Percentiles rank a stretch among this genome's conserved stretches.
These are phyloP conservation scores for Saccostrea cuccullata DNA, from an alignment of 1,140 invertebrate species.

Conservation along the genomic window DNA sequence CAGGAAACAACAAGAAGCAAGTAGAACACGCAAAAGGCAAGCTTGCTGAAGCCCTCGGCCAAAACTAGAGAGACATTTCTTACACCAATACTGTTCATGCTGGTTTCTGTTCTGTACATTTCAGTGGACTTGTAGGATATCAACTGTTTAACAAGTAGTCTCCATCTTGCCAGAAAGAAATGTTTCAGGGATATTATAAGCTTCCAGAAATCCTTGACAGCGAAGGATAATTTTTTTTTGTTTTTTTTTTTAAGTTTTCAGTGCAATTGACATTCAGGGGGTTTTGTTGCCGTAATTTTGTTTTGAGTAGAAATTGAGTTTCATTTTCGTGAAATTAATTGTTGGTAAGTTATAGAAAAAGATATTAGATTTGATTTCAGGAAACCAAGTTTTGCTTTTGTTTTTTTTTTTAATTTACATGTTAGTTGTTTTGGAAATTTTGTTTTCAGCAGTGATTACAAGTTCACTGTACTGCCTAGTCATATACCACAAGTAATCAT, in stretches of 20 bases:
- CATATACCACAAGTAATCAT: background rate
- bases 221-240: background rate
- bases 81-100: background rate
- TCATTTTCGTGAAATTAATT: background rate
- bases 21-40: background rate
- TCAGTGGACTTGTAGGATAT: constrained; percentile 5
- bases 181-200: background rate
- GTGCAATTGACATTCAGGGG: background rate
- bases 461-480: constrained; percentile 28
- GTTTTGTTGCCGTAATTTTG: background rate
- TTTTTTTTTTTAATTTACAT: background rate
- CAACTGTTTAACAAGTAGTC: constrained; percentile 10
- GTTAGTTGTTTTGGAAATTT: no score
- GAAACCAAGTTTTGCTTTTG: background rate
- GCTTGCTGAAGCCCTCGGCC: background rate
- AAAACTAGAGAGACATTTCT: background rate
- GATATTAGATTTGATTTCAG: background rate
- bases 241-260: background rate
- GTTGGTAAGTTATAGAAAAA: background rate
- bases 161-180: background rate
- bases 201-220: background rate
- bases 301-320: constrained; percentile 5
- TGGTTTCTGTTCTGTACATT: constrained; percentile 7
- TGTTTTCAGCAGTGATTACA: background rate
- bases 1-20: constrained; percentile 27